Conservation (phyloP, 2,888 invertebrate genomes). For the Dichetophora obliterata region DNA sequence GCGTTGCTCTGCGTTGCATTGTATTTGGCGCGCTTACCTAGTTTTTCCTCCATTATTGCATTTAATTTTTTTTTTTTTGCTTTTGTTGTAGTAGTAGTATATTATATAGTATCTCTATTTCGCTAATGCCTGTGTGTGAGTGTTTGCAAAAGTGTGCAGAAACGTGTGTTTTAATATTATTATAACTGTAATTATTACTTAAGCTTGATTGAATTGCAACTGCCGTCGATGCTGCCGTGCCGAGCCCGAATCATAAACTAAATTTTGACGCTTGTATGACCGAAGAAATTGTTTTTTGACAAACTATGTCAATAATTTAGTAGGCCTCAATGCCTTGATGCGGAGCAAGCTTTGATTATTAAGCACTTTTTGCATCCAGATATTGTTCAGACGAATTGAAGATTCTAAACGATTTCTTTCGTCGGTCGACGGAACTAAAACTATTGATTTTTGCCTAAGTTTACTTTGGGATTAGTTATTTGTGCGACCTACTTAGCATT, state of each 20-base stretch:
- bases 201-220: slow-evolving; percentile 36
- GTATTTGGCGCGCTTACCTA: slow-evolving; percentile 7
- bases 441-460: too few species aligned
- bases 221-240: background rate
- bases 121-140: background rate
- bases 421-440: too few species aligned
- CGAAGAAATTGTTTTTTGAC: slow-evolving; percentile 8
- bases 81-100: too few species aligned
- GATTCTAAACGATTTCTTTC: too few species aligned
- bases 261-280: background rate
- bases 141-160: slow-evolving; percentile 33
- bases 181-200: slow-evolving; percentile 37
- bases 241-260: background rate
- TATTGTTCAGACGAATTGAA: too few species aligned
- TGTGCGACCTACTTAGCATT: too few species aligned
- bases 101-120: background rate
- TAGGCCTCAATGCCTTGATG: background rate
- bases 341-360: too few species aligned
- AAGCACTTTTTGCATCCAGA: too few species aligned
- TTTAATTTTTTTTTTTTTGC: background rate
- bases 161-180: slow-evolving; percentile 28
- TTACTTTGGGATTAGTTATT: too few species aligned
- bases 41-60: slow-evolving; percentile 10
- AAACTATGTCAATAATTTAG: background rate
- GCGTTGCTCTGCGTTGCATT: slow-evolving; percentile 27